A percentile compares a stretch with the other conserved stretches of the same genome.
Evolutionary conservation across 2,797 vertebrate species (phyloP).

Genomic region (Rhincodon typus): DNA sequence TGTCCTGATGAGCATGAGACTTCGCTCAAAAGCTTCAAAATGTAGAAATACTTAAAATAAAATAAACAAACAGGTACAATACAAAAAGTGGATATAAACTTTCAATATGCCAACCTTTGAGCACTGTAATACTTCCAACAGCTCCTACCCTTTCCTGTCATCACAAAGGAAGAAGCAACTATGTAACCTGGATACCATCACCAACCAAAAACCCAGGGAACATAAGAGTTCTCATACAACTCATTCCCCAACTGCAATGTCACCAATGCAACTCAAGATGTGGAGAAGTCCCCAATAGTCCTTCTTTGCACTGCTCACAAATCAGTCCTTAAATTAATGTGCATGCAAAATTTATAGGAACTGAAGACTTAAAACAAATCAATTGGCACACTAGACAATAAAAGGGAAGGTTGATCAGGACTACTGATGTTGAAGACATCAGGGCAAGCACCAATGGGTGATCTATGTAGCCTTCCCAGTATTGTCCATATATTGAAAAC

Average conservation of each 20-base stretch:
- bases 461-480: neutral
- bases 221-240: neutral
- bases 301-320: neutral
- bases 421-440: neutral
- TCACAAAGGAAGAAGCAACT: neutral
- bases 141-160: neutral
- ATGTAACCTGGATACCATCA: neutral
- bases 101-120: neutral
- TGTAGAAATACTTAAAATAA: too few species aligned
- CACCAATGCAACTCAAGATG: neutral
- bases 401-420: neutral
- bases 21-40: too few species aligned
- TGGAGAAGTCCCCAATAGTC: neutral
- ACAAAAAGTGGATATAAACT: neutral
- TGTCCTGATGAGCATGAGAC: too few species aligned
- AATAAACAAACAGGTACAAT: neutral
- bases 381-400: neutral
- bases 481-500: neutral
- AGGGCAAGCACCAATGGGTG: neutral
- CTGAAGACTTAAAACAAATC: neutral
- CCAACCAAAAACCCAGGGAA: neutral
- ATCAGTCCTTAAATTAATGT: neutral
- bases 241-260: neutral
- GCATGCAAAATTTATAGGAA: neutral
- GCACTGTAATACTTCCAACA: neutral